Evolutionary conservation across 2,888 invertebrate species (phyloP), one percentile per base, ranked within the genome.

Genomic region (Hecatera dysodea): DNA sequence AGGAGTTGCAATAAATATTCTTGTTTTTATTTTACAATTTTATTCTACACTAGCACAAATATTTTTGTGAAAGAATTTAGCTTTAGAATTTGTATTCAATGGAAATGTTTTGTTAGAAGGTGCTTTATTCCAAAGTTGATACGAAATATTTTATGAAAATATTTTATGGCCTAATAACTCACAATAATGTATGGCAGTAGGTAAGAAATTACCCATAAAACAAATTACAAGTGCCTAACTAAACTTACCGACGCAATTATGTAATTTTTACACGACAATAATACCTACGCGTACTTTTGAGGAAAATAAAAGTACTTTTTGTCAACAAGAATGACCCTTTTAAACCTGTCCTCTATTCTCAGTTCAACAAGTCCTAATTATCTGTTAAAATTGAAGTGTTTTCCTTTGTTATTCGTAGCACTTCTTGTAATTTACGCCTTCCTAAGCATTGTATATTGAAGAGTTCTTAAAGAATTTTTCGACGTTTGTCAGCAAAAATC

Each of bases 1-100:
- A 72, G 22, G 46, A 65, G 64, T 55, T 66, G 56, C 42, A 72
- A 50, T 61, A 61, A 80, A 60, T 22, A 53, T 67, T 71, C 22
- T 60, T 27, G 7, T 56, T 67, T 73, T 78, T 56, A 46, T 61
- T 59, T 39, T 44, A 24, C 24, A 44, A 33, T 39, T 69, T 66
- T 42, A 48, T 69, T 66, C 22, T n/a, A 59, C 39, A 8, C n/a
- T 79, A 33, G n/a, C 42, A 44, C 2, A 50, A 46, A 56, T 67
- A 64, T 71, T 65, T 56, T 61, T 42, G 36, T 50, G 33, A n/a
- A 39, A 19, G 3, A 22, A 29, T 55, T 52, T 48, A 27, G n/a
- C 19, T 63, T 39, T 59, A 46, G 7, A 36, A 59, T 36, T 57
- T n/a, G 3, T 12, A 29, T 29, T 46, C n/a, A 39, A 46, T 29